Evolutionary conservation across 2,888 invertebrate genomes (phyloP), one percentile per base, ranked within the genome.

Genomic region (Drosophila suboccidentalis): DNA sequence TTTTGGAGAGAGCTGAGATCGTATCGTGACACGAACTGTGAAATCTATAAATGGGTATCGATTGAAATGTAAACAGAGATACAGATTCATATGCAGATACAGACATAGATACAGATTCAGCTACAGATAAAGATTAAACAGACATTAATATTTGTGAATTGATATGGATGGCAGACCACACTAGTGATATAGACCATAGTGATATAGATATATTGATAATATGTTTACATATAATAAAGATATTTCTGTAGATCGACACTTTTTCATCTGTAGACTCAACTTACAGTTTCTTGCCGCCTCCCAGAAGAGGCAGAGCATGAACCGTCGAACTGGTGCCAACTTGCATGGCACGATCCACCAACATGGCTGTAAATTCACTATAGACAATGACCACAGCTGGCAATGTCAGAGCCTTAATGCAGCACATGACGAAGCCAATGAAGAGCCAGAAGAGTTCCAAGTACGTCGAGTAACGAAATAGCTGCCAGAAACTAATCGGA

Each of bases 371-470:
- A 90, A 96, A 95, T 92, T 96, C 95, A 88, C 96, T 96, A 90
- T 96, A 96, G 46, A 96, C 93, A 77, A 96, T 95, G 34, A 95
- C 94, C 36, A 95, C 94, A 19, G 95, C 92, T 0, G 96, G 96
- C 86, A 96, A 94, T 76, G 95, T 94, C 46, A 95, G 89, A 0
- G 95, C 95, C 90, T 95, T 95, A 62, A 95, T 87, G 22, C 93
- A 92, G 43, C 95, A 95, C 90, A 95, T 93, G 19, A 96, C 60
- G 60, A 95, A 89, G 4, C 95, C 96, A 38, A 94, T 71, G 50
- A 94, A 76, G 10, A 95, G 91, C 60, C 94, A 89, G 51, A 94
- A 73, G 59, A 94, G 81, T 92, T 96, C 96, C 80, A 93, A 93
- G 89, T 93, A 92, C 76, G 94, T 94, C 66, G 95, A 95, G 90